Evolutionary conservation across 1,140 invertebrate species (phyloP), one percentile per base, ranked within the genome.

Genomic region (Trichoplusia ni): DNA sequence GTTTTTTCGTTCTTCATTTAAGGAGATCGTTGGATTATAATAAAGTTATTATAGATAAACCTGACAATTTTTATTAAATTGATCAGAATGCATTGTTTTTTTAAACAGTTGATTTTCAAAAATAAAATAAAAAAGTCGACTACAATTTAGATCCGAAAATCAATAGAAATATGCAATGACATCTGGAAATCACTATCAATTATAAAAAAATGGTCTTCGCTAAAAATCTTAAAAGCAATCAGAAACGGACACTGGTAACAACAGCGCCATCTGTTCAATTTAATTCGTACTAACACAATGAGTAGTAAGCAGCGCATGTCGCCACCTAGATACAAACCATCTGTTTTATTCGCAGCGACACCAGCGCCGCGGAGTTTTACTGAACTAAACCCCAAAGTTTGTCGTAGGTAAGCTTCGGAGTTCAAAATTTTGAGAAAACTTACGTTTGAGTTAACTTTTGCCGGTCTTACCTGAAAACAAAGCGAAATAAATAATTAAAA

Each of bases 231-330:
- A 11, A 33, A 59, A 31, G 2, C 2, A n/a, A 11, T 46, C 9
- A 35, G 11, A 25, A 38, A 11, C 11, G 14, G 18, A 54, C 31
- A 27, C 8, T 47, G 23, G 4, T 31, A 19, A 46, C n/a, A 33
- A 25, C 46, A 71, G 61, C 75, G 75, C 75, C 75, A 78, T 73
- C 75, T 78, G 21, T 69, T 40, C 18, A n/a, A 11, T 66, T 47
- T 35, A n/a, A 23, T n/a, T 27, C 35, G 70, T 44, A 78, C 70
- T 78, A 62, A 37, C 67, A 14, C 21, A 37, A 11, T 29, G 7
- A 33, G 33, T 23, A 33, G 18, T n/a, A 47, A 64, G 42, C 44
- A 38, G 38, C 29, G 51, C 51, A 60, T 42, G 27, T 29, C 31
- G 35, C 29, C 37, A 49, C 47, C 42, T 67, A 27, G 54, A 73